phyloP scores from a whole-genome alignment of 2,113 vertebrate genomes.

The Xiphophorus maculatus region DNA sequence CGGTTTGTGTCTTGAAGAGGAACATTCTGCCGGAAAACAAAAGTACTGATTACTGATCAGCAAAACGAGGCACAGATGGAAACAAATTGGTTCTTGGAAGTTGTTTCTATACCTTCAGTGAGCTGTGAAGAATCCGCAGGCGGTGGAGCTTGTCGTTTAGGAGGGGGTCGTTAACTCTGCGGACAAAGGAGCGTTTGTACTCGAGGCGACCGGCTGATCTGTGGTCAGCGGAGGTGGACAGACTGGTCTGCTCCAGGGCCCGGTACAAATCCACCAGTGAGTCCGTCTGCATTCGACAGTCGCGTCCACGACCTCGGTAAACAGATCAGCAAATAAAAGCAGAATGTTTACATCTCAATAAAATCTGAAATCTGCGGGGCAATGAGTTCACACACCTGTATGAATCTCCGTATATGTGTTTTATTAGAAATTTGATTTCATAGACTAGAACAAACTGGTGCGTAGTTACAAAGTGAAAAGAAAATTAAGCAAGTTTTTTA shows the following conservation, averaged over 20 bases:
- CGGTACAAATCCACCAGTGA: constrained; percentile 95
- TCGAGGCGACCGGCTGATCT: constrained; percentile 90
- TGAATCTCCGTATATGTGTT: no score
- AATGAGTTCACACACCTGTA: background rate
- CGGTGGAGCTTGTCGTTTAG: constrained; percentile 98
- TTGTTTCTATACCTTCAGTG: constrained; percentile 89
- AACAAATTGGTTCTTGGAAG: background rate
- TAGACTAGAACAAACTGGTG: no score
- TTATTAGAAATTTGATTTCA: no score
- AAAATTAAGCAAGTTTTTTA: no score
- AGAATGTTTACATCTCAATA: background rate
- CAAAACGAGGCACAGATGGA: background rate
- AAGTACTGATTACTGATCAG: background rate
- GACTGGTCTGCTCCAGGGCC: constrained; percentile 92
- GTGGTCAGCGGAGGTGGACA: constrained; percentile 88
- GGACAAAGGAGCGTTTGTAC: constrained; percentile 95
- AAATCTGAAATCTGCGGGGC: background rate
- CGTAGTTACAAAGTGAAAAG: no score
- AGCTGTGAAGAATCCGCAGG: constrained; percentile 93
- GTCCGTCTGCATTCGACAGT: constrained; percentile 87
- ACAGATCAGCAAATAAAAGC: constrained; percentile 3
- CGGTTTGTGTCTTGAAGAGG: constrained; percentile 89
- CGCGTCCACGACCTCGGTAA: constrained; percentile 65
- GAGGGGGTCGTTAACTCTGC: constrained; percentile 91
- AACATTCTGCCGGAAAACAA: constrained; percentile 84